phyloP scores from a whole-genome alignment of 2,888 invertebrate genomes.

The Tethea ocularis region DNA sequence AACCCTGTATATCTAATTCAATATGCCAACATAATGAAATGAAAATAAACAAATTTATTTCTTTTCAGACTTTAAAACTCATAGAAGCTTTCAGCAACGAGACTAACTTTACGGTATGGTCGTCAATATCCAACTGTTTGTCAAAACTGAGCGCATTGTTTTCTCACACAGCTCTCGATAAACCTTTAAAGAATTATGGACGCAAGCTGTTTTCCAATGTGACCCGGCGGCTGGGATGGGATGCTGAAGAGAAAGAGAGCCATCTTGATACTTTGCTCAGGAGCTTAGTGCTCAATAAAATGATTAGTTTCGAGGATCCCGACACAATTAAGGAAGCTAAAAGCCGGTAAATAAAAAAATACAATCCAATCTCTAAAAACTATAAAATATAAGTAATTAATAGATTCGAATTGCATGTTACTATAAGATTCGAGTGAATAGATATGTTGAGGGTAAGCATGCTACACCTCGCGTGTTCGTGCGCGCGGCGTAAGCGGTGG shows the following conservation, averaged over 20 bases:
- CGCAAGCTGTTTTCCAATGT: slow-evolving; percentile 89
- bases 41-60: slow-evolving; percentile 12
- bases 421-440: no score
- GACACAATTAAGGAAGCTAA: slow-evolving; percentile 91
- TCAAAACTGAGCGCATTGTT: slow-evolving; percentile 90
- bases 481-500: no score
- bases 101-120: slow-evolving; percentile 97
- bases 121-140: slow-evolving; percentile 90
- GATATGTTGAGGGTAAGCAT: no score
- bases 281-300: slow-evolving; percentile 91
- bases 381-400: no score
- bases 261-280: slow-evolving; percentile 94
- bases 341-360: slow-evolving; percentile 69
- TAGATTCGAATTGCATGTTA: not conserved
- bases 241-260: slow-evolving; percentile 90
- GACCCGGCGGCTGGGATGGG: slow-evolving; percentile 92
- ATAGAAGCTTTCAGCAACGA: slow-evolving; percentile 93
- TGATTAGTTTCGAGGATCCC: slow-evolving; percentile 93
- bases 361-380: not conserved
- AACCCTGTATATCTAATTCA: no score
- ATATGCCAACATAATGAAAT: no score
- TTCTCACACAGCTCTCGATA: slow-evolving; percentile 90
- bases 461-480: no score
- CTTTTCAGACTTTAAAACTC: slow-evolving; percentile 86
- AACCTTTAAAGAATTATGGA: slow-evolving; percentile 89